Conservation (phyloP, 2,797 vertebrate genomes). For the Iguana delicatissima region DNA sequence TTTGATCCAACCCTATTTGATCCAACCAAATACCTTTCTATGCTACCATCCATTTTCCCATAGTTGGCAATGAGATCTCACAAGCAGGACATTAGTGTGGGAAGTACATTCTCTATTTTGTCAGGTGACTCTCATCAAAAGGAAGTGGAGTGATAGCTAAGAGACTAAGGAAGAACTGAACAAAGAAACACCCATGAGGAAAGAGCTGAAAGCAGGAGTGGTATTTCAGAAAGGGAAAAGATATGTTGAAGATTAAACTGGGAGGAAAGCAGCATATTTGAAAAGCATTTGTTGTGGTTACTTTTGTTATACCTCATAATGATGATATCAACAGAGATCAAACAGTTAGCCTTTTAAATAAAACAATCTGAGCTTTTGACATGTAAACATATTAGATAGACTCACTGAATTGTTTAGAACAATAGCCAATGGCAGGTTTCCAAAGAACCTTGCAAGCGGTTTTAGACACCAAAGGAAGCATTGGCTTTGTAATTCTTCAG, state of each 20-base stretch:
- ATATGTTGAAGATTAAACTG: not conserved
- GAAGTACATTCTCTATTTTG: not conserved
- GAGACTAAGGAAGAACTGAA: not conserved
- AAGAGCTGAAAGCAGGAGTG: not conserved
- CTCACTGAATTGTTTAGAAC: not conserved
- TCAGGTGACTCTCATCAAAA: not conserved
- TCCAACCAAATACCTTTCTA: not conserved
- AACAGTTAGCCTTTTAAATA: not conserved
- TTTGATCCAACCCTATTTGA: not conserved
- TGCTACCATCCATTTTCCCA: not conserved
- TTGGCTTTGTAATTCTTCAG: not conserved
- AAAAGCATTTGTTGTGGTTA: conserved; percentile 2
- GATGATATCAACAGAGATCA: conserved; percentile 19
- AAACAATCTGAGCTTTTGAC: conserved; percentile 1
- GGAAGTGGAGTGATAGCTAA: not conserved
- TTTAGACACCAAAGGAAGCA: not conserved
- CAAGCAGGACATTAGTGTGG: not conserved
- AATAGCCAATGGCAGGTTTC: not conserved
- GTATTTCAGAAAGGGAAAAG: not conserved
- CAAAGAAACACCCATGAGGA: not conserved
- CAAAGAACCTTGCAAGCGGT: not conserved
- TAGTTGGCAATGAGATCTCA: not conserved
- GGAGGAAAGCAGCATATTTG: not conserved
- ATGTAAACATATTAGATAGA: not conserved
- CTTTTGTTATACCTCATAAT: not conserved